phyloP scores from a whole-genome alignment of 2,797 vertebrate genomes.

The Centroberyx gerrardi region DNA sequence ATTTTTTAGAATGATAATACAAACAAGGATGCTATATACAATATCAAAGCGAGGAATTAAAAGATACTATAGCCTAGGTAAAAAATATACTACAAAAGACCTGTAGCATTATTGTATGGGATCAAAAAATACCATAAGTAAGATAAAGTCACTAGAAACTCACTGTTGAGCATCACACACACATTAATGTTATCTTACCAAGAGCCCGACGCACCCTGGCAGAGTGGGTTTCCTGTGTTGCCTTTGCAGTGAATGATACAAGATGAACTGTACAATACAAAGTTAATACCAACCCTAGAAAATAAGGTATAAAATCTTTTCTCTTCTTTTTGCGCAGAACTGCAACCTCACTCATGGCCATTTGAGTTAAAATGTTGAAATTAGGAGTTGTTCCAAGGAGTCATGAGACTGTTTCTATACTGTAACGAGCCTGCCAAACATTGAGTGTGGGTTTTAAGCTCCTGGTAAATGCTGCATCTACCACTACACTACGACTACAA shows the following conservation, averaged over 20 bases:
- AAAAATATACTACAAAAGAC: too few species aligned
- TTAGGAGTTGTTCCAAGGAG: constrained; percentile 38
- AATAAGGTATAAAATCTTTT: constrained; percentile 80
- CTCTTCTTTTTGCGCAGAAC: constrained; percentile 73
- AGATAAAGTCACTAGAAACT: too few species aligned
- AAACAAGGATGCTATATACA: too few species aligned
- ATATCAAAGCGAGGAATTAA: too few species aligned
- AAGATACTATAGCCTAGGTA: too few species aligned
- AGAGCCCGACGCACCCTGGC: constrained; percentile 79
- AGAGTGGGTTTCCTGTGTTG: constrained; percentile 39
- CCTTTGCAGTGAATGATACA: constrained; percentile 68
- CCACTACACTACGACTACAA: constrained; percentile 62
- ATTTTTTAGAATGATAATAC: too few species aligned
- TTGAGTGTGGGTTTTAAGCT: constrained; percentile 5
- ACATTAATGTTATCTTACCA: constrained; percentile 73
- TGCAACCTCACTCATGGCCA: constrained; percentile 59
- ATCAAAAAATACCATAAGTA: too few species aligned
- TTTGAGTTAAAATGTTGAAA: constrained; percentile 23
- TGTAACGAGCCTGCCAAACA: not conserved
- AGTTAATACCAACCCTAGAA: constrained; percentile 80
- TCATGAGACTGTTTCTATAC: constrained; percentile 40
- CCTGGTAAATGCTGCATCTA: constrained; percentile 42
- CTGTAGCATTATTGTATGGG: too few species aligned
- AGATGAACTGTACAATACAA: constrained; percentile 81
- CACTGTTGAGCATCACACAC: not conserved